Conservation (phyloP, 1,140 invertebrate species). For the Ips nitidus region DNA sequence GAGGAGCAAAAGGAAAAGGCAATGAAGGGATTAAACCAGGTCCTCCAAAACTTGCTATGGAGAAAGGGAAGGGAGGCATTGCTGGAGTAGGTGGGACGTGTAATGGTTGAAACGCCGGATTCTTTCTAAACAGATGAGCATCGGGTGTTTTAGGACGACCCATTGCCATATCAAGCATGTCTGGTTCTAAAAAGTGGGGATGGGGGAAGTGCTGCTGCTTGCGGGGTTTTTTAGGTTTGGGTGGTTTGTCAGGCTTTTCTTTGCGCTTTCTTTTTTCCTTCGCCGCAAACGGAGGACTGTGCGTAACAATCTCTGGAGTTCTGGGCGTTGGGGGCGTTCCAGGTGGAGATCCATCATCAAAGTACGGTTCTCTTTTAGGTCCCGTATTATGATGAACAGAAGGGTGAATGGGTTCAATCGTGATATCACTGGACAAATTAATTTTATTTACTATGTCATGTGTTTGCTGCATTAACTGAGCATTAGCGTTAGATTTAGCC, state of each 20-base stretch:
- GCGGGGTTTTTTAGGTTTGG: slow-evolving; percentile 46
- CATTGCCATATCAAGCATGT: slow-evolving; percentile 44
- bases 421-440: slow-evolving; percentile 52
- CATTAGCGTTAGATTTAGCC: slow-evolving; percentile 11
- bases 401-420: slow-evolving; percentile 48
- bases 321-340: slow-evolving; percentile 59
- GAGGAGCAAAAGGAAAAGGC: slow-evolving; percentile 56
- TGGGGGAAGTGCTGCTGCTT: slow-evolving; percentile 13
- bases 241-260: slow-evolving; percentile 53
- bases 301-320: slow-evolving; percentile 59
- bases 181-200: slow-evolving; percentile 35
- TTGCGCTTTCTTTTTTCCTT: slow-evolving; percentile 68
- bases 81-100: slow-evolving; percentile 52
- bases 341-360: slow-evolving; percentile 60
- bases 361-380: slow-evolving; percentile 46
- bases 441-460: slow-evolving; percentile 42
- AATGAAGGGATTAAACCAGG: slow-evolving; percentile 64
- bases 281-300: slow-evolving; percentile 54
- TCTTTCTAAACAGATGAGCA: slow-evolving; percentile 52
- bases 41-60: slow-evolving; percentile 52
- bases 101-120: slow-evolving; percentile 33
- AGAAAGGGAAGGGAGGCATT: slow-evolving; percentile 55
- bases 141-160: slow-evolving; percentile 68
- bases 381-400: slow-evolving; percentile 11
- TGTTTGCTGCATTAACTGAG: slow-evolving; percentile 26